phyloP scores from a whole-genome alignment of 2,888 invertebrate genomes.

The Xestobium rufovillosum region DNA sequence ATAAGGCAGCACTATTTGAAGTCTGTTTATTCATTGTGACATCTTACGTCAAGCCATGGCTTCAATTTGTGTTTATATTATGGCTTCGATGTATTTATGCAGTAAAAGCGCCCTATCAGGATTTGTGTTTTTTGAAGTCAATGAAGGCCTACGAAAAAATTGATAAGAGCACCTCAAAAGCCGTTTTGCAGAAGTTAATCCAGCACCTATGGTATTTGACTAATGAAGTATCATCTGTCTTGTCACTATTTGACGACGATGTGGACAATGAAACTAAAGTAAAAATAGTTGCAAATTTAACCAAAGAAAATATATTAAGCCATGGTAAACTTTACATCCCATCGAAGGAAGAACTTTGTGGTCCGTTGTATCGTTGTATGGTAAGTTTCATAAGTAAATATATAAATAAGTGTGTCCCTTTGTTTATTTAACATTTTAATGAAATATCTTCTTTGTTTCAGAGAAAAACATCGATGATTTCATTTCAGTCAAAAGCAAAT shows the following conservation, averaged over 20 bases:
- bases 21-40: constrained; percentile 22
- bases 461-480: constrained; percentile 14
- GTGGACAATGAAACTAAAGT: constrained; percentile 15
- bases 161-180: too few species aligned
- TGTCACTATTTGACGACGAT: constrained; percentile 12
- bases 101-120: constrained; percentile 16
- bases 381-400: constrained; percentile 2
- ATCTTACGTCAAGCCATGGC: constrained; percentile 23
- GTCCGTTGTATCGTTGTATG: too few species aligned
- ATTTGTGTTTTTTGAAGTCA: constrained; percentile 22
- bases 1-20: too few species aligned
- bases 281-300: constrained; percentile 17
- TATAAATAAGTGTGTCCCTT: too few species aligned
- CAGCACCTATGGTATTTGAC: constrained; percentile 20
- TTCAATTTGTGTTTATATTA: too few species aligned
- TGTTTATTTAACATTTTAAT: too few species aligned
- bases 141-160: too few species aligned
- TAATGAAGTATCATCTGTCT: constrained; percentile 20
- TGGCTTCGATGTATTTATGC: constrained; percentile 23
- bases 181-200: too few species aligned
- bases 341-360: too few species aligned
- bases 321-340: too few species aligned
- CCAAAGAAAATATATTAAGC: constrained; percentile 15
- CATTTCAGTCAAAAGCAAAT: too few species aligned
- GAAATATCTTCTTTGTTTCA: constrained; percentile 12